Percentiles rank a stretch among this genome's conserved stretches.
These are phyloP conservation scores for Drosophila neutralis DNA, from an alignment of 2,888 invertebrate species.

Conservation along the genomic window DNA sequence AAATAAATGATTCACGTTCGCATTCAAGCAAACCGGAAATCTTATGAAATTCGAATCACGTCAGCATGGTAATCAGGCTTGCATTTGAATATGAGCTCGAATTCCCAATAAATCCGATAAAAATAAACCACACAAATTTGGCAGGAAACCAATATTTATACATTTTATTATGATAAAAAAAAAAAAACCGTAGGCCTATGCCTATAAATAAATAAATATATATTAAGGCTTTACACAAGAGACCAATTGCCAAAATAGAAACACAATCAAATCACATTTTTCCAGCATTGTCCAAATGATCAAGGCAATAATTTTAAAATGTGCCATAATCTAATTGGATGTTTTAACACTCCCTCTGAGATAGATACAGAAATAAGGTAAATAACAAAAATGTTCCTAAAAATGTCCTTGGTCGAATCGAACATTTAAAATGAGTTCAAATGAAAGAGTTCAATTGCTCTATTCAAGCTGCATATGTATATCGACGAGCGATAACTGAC, in stretches of 20 bases:
- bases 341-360: neutral
- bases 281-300: neutral
- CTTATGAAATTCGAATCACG: neutral
- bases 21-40: neutral
- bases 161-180: neutral
- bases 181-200: neutral
- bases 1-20: constrained; percentile 12
- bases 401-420: neutral
- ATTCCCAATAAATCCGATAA: neutral
- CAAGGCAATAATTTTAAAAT: neutral
- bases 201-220: neutral
- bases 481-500: neutral
- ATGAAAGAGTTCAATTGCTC: neutral
- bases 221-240: neutral
- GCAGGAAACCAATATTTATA: neutral
- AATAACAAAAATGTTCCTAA: neutral
- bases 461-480: neutral
- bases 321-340: neutral
- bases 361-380: neutral
- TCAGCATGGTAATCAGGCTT: neutral
- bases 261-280: neutral
- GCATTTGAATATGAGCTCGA: neutral
- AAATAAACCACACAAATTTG: neutral
- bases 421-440: neutral
- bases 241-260: neutral